Evolutionary conservation across 1,140 invertebrate species (phyloP).

Genomic region (Drosophila erecta): DNA sequence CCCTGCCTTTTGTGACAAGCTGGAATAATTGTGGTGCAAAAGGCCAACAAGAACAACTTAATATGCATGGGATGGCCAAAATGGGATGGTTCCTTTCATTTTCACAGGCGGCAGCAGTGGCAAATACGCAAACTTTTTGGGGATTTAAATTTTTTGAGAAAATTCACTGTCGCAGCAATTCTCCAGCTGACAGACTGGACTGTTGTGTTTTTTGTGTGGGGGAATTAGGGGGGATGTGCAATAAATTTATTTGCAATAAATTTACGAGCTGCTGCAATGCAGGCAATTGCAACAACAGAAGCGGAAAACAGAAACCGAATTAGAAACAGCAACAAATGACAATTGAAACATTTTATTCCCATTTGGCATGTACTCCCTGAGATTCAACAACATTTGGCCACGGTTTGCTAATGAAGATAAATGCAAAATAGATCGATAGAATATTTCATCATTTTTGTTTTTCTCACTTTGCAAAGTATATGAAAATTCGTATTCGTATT

Average conservation of each 20-base stretch:
- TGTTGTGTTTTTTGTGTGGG: not conserved
- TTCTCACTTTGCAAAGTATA: too few relatives aligned
- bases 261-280: slow-evolving; percentile 79
- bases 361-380: slow-evolving; percentile 14
- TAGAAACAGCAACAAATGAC: slow-evolving; percentile 48
- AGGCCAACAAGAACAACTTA: slow-evolving; percentile 65
- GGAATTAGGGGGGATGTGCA: slow-evolving; percentile 29
- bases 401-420: slow-evolving; percentile 38
- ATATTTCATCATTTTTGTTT: too few relatives aligned
- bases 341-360: slow-evolving; percentile 51
- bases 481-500: too few relatives aligned
- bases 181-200: slow-evolving; percentile 27
- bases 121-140: slow-evolving; percentile 16
- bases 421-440: slow-evolving; percentile 25
- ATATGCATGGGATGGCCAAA: slow-evolving; percentile 52
- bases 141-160: slow-evolving; percentile 64
- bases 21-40: slow-evolving; percentile 76
- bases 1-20: slow-evolving; percentile 58
- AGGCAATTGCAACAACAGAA: slow-evolving; percentile 52
- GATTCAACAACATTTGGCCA: slow-evolving; percentile 4
- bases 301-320: slow-evolving; percentile 14
- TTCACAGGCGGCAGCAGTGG: not conserved
- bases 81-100: slow-evolving; percentile 6
- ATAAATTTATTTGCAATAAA: slow-evolving; percentile 80
- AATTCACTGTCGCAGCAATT: slow-evolving; percentile 19